Conservation (phyloP, 2,113 vertebrate genomes). For the Nestor notabilis region DNA sequence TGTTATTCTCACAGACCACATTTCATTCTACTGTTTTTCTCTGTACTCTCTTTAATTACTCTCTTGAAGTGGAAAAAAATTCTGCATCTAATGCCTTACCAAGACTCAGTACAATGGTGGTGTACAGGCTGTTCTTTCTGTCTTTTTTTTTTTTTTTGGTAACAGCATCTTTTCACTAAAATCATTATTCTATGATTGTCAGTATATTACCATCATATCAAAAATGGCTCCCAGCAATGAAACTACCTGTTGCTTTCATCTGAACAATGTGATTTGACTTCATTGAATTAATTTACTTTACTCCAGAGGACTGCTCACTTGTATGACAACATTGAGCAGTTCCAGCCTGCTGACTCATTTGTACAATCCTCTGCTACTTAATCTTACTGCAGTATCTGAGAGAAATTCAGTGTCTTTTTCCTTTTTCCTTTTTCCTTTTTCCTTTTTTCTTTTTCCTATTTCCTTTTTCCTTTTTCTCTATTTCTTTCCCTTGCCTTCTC, state of each 20-base stretch:
- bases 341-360: not conserved
- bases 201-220: not conserved
- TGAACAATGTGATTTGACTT: not conserved
- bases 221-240: not conserved
- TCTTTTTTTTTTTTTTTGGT: too few relatives aligned
- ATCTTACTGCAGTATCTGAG: not conserved
- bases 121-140: not conserved
- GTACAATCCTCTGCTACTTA: not conserved
- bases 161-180: not conserved
- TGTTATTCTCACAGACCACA: not conserved
- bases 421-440: not conserved
- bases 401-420: not conserved
- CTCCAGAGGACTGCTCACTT: not conserved
- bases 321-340: not conserved
- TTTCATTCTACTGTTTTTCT: not conserved
- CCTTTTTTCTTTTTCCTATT: fast-evolving
- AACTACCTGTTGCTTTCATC: not conserved
- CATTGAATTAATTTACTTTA: slow-evolving; percentile 15
- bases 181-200: not conserved
- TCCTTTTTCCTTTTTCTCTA: not conserved
- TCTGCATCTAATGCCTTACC: not conserved
- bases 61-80: not conserved
- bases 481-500: not conserved
- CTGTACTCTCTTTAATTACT: not conserved
- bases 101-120: not conserved